Conservation (phyloP, 2,888 invertebrate genomes). For the Patella ulyssiponensis region DNA sequence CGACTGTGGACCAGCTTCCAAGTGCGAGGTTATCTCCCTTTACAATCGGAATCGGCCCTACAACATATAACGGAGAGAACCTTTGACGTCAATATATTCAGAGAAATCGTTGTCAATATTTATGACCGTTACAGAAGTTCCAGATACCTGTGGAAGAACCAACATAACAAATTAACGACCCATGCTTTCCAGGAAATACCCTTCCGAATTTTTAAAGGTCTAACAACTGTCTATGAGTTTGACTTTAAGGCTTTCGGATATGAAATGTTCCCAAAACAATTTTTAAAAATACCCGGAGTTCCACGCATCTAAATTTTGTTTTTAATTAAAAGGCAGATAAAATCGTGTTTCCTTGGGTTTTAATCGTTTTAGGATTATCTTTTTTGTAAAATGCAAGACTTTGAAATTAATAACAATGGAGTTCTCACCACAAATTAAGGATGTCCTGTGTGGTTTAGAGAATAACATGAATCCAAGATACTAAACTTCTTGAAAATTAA, state of each 20-base stretch:
- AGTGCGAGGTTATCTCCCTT: neutral
- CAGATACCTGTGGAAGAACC: neutral
- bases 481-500: too few species aligned
- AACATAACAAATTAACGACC: neutral
- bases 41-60: neutral
- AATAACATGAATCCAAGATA: too few species aligned
- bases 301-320: too few species aligned
- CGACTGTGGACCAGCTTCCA: neutral
- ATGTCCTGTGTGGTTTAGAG: too few species aligned
- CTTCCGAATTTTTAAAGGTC: slow-evolving; percentile 4
- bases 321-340: too few species aligned
- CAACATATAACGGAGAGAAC: neutral
- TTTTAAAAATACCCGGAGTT: neutral
- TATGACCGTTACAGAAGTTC: neutral
- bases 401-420: too few species aligned
- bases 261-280: neutral
- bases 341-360: too few species aligned
- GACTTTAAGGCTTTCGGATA: neutral
- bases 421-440: too few species aligned
- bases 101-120: neutral
- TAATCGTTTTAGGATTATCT: too few species aligned
- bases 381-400: too few species aligned
- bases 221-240: neutral
- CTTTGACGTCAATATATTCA: neutral
- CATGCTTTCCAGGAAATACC: neutral